A percentile compares a stretch with the other conserved stretches of the same genome.
phyloP scores from a whole-genome alignment of 2,888 invertebrate genomes.

The Drepana falcataria region DNA sequence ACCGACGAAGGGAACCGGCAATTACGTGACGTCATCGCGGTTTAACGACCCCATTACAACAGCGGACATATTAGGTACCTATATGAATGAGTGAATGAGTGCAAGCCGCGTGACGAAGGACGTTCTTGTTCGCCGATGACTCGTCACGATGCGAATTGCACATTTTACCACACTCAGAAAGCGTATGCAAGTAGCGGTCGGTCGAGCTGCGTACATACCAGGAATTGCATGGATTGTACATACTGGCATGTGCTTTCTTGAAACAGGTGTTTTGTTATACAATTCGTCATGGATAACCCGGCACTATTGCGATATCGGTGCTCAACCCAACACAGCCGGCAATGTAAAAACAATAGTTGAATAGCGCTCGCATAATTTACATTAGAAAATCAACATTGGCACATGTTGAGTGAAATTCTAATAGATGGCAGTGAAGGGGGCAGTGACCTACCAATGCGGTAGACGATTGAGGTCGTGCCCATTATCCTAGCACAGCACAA shows the following conservation, averaged over 20 bases:
- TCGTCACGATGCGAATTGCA: constrained; percentile 19
- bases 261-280: constrained; percentile 7
- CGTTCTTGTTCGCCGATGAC: constrained; percentile 57
- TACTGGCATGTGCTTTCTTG: not conserved
- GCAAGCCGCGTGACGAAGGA: constrained; percentile 70
- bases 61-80: constrained; percentile 54
- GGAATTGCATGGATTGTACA: not conserved
- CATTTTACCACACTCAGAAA: constrained; percentile 12
- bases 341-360: not conserved
- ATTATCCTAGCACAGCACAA: constrained; percentile 63
- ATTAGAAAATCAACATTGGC: constrained; percentile 30
- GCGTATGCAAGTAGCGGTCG: constrained; percentile 4
- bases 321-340: constrained; percentile 1
- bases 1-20: constrained; percentile 72
- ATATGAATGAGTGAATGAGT: constrained; percentile 74
- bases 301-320: not conserved
- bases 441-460: constrained; percentile 43
- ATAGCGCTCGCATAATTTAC: constrained; percentile 2
- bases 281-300: not conserved
- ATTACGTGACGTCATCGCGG: constrained; percentile 76
- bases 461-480: constrained; percentile 47
- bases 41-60: constrained; percentile 78
- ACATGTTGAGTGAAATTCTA: constrained; percentile 49
- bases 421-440: constrained; percentile 53
- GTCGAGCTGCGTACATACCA: no score